Percentiles rank a stretch among this genome's conserved stretches.
phyloP scores from a whole-genome alignment of 2,113 vertebrate species.

The Paracanthobrama guichenoti region DNA sequence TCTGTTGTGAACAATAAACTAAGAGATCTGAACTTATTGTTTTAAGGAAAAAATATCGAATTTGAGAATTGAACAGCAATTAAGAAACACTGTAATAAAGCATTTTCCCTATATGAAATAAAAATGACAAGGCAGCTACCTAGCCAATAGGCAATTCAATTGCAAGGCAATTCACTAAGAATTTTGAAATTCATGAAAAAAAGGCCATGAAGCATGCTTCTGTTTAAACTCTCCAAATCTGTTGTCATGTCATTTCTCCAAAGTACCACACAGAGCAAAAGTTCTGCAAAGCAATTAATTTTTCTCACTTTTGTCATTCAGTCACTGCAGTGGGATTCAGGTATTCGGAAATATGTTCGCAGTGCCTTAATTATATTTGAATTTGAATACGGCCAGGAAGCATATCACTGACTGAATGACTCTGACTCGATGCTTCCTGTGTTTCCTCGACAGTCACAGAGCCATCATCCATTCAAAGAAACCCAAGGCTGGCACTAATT shows the following conservation, averaged over 20 bases:
- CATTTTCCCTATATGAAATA: neutral
- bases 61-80: neutral
- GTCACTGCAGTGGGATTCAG: neutral
- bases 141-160: neutral
- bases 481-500: conserved; percentile 63
- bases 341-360: neutral
- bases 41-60: neutral
- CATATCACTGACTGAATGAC: conserved; percentile 37
- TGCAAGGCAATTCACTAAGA: neutral
- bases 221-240: neutral
- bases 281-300: neutral
- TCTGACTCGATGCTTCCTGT: conserved; percentile 49
- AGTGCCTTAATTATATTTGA: conserved; percentile 9
- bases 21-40: neutral
- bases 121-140: neutral
- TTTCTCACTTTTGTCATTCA: neutral
- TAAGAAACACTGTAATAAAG: neutral
- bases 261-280: neutral
- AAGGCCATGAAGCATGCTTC: neutral
- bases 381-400: conserved; percentile 2
- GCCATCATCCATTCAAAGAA: conserved; percentile 32
- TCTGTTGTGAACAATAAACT: neutral
- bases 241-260: neutral
- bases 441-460: conserved; percentile 39
- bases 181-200: too few relatives aligned